phyloP scores from a whole-genome alignment of 2,888 invertebrate species.

The Melieria picta region DNA sequence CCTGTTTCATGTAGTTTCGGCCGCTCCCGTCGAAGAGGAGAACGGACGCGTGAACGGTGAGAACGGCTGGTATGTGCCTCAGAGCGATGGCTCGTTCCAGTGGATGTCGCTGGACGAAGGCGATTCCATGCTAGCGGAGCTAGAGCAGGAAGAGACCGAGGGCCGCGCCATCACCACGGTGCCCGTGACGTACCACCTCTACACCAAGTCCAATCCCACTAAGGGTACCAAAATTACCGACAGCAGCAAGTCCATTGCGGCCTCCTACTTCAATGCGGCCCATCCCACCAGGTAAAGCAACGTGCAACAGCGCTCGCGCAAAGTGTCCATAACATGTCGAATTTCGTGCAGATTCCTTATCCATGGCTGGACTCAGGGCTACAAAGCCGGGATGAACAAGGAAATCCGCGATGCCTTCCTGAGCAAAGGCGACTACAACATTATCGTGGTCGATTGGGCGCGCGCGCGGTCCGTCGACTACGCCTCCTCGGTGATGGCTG shows the following conservation, averaged over 20 bases:
- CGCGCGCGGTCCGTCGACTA: constrained; percentile 70
- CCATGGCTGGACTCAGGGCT: constrained; percentile 71
- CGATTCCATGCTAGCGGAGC: not conserved
- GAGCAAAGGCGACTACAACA: constrained; percentile 69
- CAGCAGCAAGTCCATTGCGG: constrained; percentile 38
- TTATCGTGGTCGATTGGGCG: constrained; percentile 72
- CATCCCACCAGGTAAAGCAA: constrained; percentile 46
- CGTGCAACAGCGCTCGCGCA: too few species aligned
- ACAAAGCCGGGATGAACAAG: constrained; percentile 49
- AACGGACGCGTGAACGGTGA: constrained; percentile 39
- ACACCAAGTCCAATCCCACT: constrained; percentile 52
- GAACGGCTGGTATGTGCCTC: constrained; percentile 47
- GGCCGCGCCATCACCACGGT: constrained; percentile 3
- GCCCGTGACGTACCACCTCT: constrained; percentile 49
- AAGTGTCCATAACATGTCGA: not conserved
- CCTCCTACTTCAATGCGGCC: constrained; percentile 46
- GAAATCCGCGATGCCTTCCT: constrained; percentile 67
- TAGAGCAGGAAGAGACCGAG: not conserved
- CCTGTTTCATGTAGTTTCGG: constrained; percentile 5
- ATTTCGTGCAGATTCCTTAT: constrained; percentile 55
- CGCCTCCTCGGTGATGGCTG: constrained; percentile 67
- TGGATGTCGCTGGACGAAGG: constrained; percentile 41
- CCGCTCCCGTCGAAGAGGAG: constrained; percentile 28
- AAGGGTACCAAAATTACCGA: constrained; percentile 46
- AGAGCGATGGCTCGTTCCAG: constrained; percentile 34